Conservation (phyloP, 92 coral and sea anemone genomes). For the Plumapathes pennacea region DNA sequence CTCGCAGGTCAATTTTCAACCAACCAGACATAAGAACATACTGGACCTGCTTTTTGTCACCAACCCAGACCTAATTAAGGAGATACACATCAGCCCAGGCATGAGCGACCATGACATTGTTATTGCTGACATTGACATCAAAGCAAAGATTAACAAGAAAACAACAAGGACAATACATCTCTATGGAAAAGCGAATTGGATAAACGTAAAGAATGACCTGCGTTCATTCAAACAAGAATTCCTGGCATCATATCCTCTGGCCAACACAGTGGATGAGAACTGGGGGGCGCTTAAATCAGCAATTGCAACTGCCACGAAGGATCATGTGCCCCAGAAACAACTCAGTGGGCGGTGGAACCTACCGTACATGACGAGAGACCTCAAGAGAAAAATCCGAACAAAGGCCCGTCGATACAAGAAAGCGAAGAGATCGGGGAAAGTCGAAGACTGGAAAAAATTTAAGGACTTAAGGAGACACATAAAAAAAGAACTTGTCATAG, state of each 20-base stretch:
- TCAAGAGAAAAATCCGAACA: too few relatives aligned
- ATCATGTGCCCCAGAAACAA: slow-evolving; percentile 18
- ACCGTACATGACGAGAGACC: too few relatives aligned
- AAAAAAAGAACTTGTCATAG: too few relatives aligned
- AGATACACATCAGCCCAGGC: slow-evolving; percentile 23
- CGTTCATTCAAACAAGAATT: slow-evolving; percentile 7
- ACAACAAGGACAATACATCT: slow-evolving; percentile 14
- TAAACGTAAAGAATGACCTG: slow-evolving; percentile 11
- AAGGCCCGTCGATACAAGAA: too few relatives aligned
- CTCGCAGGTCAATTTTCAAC: slow-evolving; percentile 12
- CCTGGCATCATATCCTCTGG: slow-evolving; percentile 12
- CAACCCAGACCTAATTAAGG: slow-evolving; percentile 10
- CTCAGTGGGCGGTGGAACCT: slow-evolving; percentile 3
- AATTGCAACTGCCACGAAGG: slow-evolving; percentile 7
- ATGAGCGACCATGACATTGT: slow-evolving; percentile 51
- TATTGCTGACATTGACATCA: slow-evolving; percentile 18
- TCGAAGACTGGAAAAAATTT: too few relatives aligned
- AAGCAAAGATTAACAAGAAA: slow-evolving; percentile 17
- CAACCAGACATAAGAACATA: slow-evolving; percentile 27
- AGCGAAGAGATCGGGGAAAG: too few relatives aligned
- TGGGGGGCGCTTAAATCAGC: slow-evolving; percentile 30
- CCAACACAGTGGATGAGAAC: slow-evolving; percentile 8
- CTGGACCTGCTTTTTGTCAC: slow-evolving; percentile 30
- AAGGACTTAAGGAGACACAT: too few relatives aligned
- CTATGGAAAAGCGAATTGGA: slow-evolving; percentile 38